Evolutionary conservation across 2,888 invertebrate genomes (phyloP), one percentile per base, ranked within the genome.

Genomic region (Caenorhabditis afra): DNA sequence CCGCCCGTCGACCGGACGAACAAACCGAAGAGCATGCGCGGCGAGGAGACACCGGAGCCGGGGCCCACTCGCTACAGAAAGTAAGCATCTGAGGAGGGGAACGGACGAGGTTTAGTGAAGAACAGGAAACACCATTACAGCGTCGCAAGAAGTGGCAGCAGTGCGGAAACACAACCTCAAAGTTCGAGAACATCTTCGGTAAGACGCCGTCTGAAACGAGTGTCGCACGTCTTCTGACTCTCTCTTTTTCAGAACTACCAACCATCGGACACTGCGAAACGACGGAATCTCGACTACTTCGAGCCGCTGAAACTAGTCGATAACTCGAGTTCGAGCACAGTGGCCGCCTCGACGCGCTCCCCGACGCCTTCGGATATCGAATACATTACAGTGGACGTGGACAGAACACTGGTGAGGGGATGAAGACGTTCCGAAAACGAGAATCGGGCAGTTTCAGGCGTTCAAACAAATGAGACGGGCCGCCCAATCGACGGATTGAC

Each of bases 301-400:
- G 75, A 70, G 55, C 79, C 79, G 35, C 37, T 45, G 0, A 53
- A 73, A 8, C 10, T 64, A 10, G 58, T 62, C 20, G 62, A 71
- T 14, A 62, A 70, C 47, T 68, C 59, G 35, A 68, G 70, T 47
- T 44, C 58, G 16, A 74, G 58, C 41, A 65, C 65, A 12, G 49
- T 59, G 35, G 44, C 57, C 12, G 44, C 61, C 7, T 62, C 64
- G 11, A 79, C 79, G 3, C 53, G 75, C 37, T 73, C 73, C 18
- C 79, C 79, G 23, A 75, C 79, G 12, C 75, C 75, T 1, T 75
- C 75, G 3, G 79, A 79, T 57, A 66, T 79, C 23, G 79, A 79
- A 39, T 79, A 79, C 47, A 79, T 79, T 12, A 23, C 70, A 10
- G 79, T 79, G 35, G 79, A 79, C 50, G 75, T 79, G 11, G 79